Evolutionary conservation across 2,113 vertebrate genomes (phyloP).

Genomic region (Panthera tigris): DNA sequence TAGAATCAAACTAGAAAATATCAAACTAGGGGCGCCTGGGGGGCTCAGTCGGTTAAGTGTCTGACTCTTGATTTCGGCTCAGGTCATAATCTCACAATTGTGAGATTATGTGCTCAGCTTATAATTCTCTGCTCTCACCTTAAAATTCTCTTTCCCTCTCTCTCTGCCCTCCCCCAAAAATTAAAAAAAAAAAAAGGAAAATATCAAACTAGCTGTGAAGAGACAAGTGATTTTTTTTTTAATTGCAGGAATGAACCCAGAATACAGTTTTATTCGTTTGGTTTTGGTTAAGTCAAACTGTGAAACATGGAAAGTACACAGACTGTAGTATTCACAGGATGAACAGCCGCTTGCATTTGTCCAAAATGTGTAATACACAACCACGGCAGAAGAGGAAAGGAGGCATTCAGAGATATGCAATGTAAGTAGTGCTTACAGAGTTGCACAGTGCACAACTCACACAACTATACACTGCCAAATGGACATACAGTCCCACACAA

Average conservation of each 20-base stretch:
- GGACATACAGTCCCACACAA: background rate
- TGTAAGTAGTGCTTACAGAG: rapidly evolving
- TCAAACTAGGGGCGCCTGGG: background rate
- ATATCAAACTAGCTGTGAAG: background rate
- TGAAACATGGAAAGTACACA: background rate
- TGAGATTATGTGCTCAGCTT: too few species aligned
- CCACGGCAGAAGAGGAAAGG: background rate
- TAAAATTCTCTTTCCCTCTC: too few species aligned
- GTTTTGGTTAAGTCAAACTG: background rate
- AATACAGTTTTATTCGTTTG: background rate
- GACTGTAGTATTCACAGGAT: background rate
- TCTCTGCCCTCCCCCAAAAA: too few species aligned
- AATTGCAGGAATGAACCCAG: background rate
- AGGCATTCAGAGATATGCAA: background rate
- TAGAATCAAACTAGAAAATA: background rate
- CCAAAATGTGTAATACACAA: background rate
- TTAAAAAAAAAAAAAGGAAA: background rate
- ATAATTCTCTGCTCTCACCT: too few species aligned
- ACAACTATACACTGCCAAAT: too few species aligned
- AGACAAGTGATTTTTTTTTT: background rate
- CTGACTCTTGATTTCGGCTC: too few species aligned
- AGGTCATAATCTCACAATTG: too few species aligned
- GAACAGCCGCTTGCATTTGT: background rate
- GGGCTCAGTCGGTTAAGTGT: too few species aligned
- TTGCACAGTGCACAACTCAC: background rate